phyloP scores from a whole-genome alignment of 2,113 vertebrate genomes.

The Bos javanicus region DNA sequence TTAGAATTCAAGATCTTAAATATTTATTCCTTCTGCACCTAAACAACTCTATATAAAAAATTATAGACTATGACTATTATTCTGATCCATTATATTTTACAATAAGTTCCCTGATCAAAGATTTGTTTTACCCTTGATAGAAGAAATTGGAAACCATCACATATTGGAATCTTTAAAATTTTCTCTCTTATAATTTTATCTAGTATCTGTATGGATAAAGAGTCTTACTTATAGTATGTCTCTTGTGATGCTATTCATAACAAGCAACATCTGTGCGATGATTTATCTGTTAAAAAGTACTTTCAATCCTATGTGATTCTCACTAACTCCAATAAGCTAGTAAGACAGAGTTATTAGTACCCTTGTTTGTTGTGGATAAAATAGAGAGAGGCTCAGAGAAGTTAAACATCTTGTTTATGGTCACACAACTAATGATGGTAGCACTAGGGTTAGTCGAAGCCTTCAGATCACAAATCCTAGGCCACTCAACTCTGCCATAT shows the following conservation, averaged over 20 bases:
- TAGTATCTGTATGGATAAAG: neutral
- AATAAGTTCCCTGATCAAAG: neutral
- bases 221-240: neutral
- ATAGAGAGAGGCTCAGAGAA: neutral
- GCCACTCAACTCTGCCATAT: neutral
- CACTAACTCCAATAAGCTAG: neutral
- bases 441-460: neutral
- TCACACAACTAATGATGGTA: neutral
- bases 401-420: neutral
- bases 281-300: neutral
- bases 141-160: neutral
- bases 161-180: neutral
- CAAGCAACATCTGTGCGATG: neutral
- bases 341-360: neutral
- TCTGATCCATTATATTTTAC: neutral
- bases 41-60: neutral
- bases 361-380: neutral
- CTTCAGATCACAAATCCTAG: neutral
- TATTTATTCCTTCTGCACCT: neutral
- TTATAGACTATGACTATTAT: neutral
- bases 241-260: neutral
- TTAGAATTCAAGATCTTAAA: constrained; percentile 30
- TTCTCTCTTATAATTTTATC: neutral
- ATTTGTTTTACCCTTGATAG: neutral
- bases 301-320: neutral